Evolutionary conservation across 1,140 invertebrate genomes (phyloP), one percentile per base, ranked within the genome.

Genomic region (Chironomus striatipennis): DNA sequence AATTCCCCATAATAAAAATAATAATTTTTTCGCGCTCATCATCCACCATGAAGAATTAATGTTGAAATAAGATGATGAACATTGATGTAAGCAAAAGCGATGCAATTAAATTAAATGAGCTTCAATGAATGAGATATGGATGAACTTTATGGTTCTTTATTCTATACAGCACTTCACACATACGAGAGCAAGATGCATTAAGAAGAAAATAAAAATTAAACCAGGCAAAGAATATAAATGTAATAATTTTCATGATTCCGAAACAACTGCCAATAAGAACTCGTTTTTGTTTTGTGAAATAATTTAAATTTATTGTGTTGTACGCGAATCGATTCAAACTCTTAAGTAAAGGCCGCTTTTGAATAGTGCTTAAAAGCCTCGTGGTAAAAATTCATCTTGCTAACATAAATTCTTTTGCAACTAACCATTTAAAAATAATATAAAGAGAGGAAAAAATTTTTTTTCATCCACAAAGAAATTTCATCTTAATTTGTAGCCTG

Each of bases 41-140:
- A 47, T 47, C 15, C 8, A 47, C 9, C 43, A 47, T 47, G 43
- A 47, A 47, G 43, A 47, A 47, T 47, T 47, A 47, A 47, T 67
- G 64, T 18, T 67, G 64, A 67, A 18, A 67, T 18, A 67, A 18
- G n/a, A 67, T 67, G 18, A 20, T 67, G 64, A 7, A 67, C n/a
- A 67, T 20, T 67, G n/a, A 67, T 67, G n/a, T 18, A 18, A 9
- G 57, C 17, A 67, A 67, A 18, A 17, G 64, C n/a, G 64, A 67
- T 20, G 64, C 64, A 67, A 67, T 67, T 67, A 67, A 67, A 67
- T 67, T 67, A 67, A 67, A 67, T 67, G 64, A 67, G 64, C 64
- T 67, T 67, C 64, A 20, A 67, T 67, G 18, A 18, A 18, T 20
- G n/a, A 9, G 18, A 67, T 67, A 18, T 67, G n/a, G 18, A 18